These are phyloP conservation scores for Asarcornis scutulata DNA, from an alignment of 2,113 vertebrate species.

Conservation along the genomic window DNA sequence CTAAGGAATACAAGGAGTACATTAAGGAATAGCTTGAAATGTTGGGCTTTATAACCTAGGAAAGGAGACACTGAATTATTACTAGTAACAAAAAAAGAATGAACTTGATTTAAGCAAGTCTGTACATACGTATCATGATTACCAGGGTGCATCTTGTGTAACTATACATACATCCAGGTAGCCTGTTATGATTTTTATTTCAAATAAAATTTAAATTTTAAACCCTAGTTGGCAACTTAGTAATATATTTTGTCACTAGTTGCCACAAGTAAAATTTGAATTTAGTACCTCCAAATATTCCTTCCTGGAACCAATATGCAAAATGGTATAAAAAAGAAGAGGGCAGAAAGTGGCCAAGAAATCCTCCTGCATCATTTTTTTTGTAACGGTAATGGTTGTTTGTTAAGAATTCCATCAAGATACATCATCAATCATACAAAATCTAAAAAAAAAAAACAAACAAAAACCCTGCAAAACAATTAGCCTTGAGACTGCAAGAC, in stretches of 20 bases:
- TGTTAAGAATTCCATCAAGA: too few species aligned
- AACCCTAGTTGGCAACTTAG: not conserved
- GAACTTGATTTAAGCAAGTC: not conserved
- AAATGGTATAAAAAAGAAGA: not conserved
- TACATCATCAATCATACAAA: too few species aligned
- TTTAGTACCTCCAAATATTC: not conserved
- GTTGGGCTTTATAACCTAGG: not conserved
- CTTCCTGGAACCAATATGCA: not conserved
- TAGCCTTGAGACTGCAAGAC: not conserved
- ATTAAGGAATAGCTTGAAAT: not conserved
- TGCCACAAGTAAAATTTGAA: not conserved
- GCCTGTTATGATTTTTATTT: not conserved
- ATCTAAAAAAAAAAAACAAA: too few species aligned
- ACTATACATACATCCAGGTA: not conserved
- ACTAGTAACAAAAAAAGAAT: not conserved
- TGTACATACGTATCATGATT: fast-evolving
- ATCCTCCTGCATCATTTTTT: not conserved
- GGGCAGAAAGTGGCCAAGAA: not conserved
- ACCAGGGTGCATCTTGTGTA: not conserved
- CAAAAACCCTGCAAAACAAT: not conserved
- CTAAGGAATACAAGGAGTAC: not conserved
- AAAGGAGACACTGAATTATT: not conserved
- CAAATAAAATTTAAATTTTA: not conserved
- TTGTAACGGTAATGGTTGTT: not conserved
- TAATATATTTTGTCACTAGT: not conserved